Conservation (phyloP, 2,888 invertebrate species). For the Epirrhoe alternata region DNA sequence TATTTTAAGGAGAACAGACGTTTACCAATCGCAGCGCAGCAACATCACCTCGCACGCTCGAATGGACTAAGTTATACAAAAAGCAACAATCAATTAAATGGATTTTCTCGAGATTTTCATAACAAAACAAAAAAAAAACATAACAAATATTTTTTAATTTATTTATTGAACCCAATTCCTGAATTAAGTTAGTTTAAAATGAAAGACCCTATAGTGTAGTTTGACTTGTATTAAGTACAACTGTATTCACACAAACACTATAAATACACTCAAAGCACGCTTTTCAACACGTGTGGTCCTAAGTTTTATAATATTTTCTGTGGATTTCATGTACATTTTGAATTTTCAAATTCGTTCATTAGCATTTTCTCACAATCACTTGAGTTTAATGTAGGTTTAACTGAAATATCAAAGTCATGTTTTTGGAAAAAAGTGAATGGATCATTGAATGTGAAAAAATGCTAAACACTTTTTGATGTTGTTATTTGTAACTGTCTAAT, state of each 20-base stretch:
- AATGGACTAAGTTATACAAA: no score
- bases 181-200: no score
- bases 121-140: no score
- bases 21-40: no score
- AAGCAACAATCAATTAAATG: no score
- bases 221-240: conserved; percentile 3
- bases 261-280: conserved; percentile 13
- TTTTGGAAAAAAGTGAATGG: conserved; percentile 13
- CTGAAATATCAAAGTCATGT: no score
- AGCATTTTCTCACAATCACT: conserved; percentile 53
- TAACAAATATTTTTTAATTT: no score
- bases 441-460: conserved; percentile 28
- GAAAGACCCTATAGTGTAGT: conserved; percentile 4
- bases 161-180: no score
- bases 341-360: conserved; percentile 40
- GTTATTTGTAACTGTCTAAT: conserved; percentile 61
- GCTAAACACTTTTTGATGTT: conserved; percentile 49
- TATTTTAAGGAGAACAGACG: no score
- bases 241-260: conserved; percentile 15
- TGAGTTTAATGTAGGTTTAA: no score
- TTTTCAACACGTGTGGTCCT: conserved; percentile 19
- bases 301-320: conserved; percentile 40
- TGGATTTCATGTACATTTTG: conserved; percentile 44
- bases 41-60: no score
- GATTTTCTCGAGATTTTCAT: no score